These are phyloP conservation scores for Holcopasites calliopsidis DNA, from an alignment of 1,140 invertebrate species.

Conservation along the genomic window DNA sequence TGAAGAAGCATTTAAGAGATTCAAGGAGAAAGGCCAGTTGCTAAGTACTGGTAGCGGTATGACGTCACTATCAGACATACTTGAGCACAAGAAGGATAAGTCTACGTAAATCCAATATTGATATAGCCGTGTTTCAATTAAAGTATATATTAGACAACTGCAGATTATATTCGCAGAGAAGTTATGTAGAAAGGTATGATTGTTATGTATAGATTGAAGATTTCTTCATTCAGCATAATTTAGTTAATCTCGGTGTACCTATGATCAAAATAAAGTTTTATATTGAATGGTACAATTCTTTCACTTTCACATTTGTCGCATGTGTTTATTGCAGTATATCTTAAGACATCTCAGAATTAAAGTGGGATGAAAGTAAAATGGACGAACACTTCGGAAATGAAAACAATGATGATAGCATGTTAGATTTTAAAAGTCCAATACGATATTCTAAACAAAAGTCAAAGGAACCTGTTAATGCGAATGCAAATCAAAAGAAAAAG, in stretches of 20 bases:
- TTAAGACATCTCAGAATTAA: background rate
- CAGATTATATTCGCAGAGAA: background rate
- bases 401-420: constrained; percentile 62
- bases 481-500: constrained; percentile 8
- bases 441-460: constrained; percentile 37
- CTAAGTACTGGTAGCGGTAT: too few species aligned
- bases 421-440: constrained; percentile 73
- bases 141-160: background rate
- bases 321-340: background rate
- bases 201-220: background rate
- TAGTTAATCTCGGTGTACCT: background rate
- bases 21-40: background rate
- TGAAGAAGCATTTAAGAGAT: background rate
- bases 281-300: constrained; percentile 6
- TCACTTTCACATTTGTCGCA: constrained; percentile 6
- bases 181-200: background rate
- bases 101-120: background rate
- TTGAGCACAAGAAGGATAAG: too few species aligned
- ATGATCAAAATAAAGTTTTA: constrained; percentile 10
- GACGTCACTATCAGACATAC: too few species aligned
- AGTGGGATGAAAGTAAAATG: constrained; percentile 17
- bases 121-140: background rate
- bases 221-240: background rate
- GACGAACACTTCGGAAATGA: background rate
- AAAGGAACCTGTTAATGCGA: background rate